A percentile compares a stretch with the other conserved stretches of the same genome.
These are phyloP conservation scores for Hylaeus volcanicus DNA, from an alignment of 1,140 invertebrate genomes.

Conservation along the genomic window DNA sequence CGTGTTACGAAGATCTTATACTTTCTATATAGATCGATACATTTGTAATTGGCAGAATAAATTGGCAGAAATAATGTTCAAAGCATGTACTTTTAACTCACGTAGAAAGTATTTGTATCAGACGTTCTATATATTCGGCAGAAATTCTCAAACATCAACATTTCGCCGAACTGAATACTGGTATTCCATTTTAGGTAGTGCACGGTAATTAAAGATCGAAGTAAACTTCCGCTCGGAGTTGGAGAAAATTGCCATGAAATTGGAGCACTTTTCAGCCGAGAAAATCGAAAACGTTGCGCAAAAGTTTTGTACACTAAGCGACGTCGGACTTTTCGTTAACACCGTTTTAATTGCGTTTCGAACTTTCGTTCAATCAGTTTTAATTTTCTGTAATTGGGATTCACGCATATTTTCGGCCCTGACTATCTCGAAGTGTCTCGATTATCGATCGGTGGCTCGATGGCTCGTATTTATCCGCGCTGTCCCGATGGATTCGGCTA, in stretches of 20 bases:
- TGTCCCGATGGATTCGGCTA: too few species aligned
- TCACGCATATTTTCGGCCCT: not conserved
- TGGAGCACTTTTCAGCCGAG: not conserved
- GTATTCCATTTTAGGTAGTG: too few species aligned
- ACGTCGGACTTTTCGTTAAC: constrained; percentile 22
- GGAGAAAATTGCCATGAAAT: not conserved
- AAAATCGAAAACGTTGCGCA: not conserved
- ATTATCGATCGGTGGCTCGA: constrained; percentile 2
- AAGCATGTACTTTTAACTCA: too few species aligned
- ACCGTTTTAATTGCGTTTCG: constrained; percentile 2
- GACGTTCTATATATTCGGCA: too few species aligned
- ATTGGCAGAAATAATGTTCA: too few species aligned
- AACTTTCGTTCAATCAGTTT: constrained; percentile 17
- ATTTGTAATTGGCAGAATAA: too few species aligned
- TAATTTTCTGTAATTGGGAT: constrained; percentile 18
- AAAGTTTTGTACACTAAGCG: not conserved
- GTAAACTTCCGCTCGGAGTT: not conserved
- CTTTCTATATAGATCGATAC: too few species aligned
- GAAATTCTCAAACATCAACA: too few species aligned
- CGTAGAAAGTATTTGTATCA: too few species aligned
- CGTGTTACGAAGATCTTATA: too few species aligned
- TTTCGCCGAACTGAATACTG: too few species aligned
- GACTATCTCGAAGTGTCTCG: not conserved
- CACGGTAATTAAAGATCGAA: too few species aligned
- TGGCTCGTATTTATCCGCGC: not conserved